Percentiles rank a stretch among this genome's conserved stretches.
Evolutionary conservation across 2,888 invertebrate species (phyloP).

Genomic region (Agrypnus murinus): DNA sequence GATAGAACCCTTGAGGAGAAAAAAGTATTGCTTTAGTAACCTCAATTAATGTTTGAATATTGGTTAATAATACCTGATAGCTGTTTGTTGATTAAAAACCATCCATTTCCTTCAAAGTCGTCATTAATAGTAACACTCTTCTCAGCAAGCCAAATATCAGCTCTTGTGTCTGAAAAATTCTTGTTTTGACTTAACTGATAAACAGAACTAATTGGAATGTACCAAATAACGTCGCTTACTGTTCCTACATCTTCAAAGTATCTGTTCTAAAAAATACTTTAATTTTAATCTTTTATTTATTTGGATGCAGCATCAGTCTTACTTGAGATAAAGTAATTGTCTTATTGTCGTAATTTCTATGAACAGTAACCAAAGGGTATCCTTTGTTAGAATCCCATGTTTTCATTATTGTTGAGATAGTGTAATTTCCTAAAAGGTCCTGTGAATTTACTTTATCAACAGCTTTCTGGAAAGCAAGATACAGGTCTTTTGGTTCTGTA

Average conservation of each 20-base stretch:
- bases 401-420: conserved; percentile 36
- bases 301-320: not conserved
- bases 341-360: conserved; percentile 41
- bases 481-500: conserved; percentile 34
- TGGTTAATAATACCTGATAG: conserved; percentile 73
- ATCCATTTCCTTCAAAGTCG: conserved; percentile 67
- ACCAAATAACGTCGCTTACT: conserved; percentile 68
- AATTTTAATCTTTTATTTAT: not conserved
- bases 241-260: conserved; percentile 29
- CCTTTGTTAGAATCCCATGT: conserved; percentile 44
- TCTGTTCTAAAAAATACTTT: not conserved
- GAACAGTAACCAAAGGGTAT: conserved; percentile 42
- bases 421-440: conserved; percentile 27
- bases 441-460: conserved; percentile 24
- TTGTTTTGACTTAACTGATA: conserved; percentile 56
- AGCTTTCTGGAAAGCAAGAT: conserved; percentile 36
- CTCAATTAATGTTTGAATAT: not conserved
- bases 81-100: conserved; percentile 79
- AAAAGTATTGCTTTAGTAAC: not conserved
- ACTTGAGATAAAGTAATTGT: conserved; percentile 38
- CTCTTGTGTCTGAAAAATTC: conserved; percentile 72
- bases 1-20: conserved; percentile 79
- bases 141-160: conserved; percentile 72
- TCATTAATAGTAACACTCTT: conserved; percentile 56
- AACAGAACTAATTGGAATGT: conserved; percentile 74